Conservation (phyloP, 1,140 invertebrate species). For the Brachionus rotundiformis region DNA sequence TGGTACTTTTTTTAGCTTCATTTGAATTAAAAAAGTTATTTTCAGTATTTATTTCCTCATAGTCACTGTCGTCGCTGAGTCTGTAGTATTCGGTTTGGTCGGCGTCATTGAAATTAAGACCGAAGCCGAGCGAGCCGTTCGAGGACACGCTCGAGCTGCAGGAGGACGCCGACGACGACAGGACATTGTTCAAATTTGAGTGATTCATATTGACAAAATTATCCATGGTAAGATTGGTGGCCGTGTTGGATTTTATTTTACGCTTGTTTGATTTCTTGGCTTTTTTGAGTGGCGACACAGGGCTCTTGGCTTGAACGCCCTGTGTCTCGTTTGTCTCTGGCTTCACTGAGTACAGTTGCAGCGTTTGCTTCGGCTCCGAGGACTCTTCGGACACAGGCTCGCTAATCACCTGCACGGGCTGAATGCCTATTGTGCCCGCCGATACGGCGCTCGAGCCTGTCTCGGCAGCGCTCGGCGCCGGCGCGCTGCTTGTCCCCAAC, state of each 20-base stretch:
- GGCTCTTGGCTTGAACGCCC: not conserved
- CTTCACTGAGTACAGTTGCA: not conserved
- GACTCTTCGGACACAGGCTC: not conserved
- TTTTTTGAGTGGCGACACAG: not conserved
- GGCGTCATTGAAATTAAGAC: not conserved
- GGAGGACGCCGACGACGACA: conserved; percentile 3
- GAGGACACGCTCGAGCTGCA: not conserved
- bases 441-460: not conserved
- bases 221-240: not conserved
- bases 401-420: not conserved
- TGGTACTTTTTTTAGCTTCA: conserved; percentile 6
- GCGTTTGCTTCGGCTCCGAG: not conserved
- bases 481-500: not conserved
- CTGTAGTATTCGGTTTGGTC: conserved; percentile 23
- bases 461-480: not conserved
- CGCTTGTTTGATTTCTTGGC: conserved; percentile 17
- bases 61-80: conserved; percentile 9
- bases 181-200: not conserved
- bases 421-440: not conserved
- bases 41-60: conserved; percentile 12
- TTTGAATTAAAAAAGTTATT: conserved; percentile 11
- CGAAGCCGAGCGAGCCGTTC: not conserved
- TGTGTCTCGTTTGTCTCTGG: not conserved
- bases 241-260: conserved; percentile 42
- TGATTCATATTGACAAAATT: conserved; percentile 27